Evolutionary conservation across 2,888 invertebrate genomes (phyloP), one percentile per base, ranked within the genome.

Genomic region (Meteorus colon): DNA sequence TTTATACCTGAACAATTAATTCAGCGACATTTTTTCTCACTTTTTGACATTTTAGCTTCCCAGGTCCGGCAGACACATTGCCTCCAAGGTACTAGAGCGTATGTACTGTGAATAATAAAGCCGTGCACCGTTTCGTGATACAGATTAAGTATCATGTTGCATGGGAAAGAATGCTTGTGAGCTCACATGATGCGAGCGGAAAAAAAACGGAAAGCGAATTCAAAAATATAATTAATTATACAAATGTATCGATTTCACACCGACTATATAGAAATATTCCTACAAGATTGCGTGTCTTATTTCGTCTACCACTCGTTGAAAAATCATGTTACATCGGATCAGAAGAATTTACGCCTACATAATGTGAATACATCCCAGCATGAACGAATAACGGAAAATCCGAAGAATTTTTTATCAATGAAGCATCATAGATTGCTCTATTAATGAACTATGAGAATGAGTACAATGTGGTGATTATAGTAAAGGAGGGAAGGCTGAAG

Each of bases 41-140:
- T 89, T 89, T 86, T 86, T 88, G 86, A 89, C 85, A 86, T 89
- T 89, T 89, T 89, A 89, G 89, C 89, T 89, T 89, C 89, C 89
- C 89, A 88, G 89, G 89, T 86, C 89, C 89, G 89, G 88, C 89
- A 88, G 89, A 89, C 85, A 86, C 89, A 86, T 89, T 89, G 88
- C 89, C 89, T 87, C 88, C 89, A 84, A 89, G 89, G 88, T 89
- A 89, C 89, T 89, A 89, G 87, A 84, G 81, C 82, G 82, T 82
- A 78, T 78, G 79, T 80, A 77, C 80, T 79, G 82, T 78, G 73
- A 71, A 75, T 19, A 60, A 73, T 77, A 51, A 67, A 31, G 60
- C 31, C 72, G 67, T 67, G 66, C 73, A 73, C 37, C 59, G 72
- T 63, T 67, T 59, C 67, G 60, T 48, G 60, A 48, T 59, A 45